Evolutionary conservation across 1,140 invertebrate species (phyloP), one percentile per base, ranked within the genome.

Genomic region (Lepidotrigona ventralis): DNA sequence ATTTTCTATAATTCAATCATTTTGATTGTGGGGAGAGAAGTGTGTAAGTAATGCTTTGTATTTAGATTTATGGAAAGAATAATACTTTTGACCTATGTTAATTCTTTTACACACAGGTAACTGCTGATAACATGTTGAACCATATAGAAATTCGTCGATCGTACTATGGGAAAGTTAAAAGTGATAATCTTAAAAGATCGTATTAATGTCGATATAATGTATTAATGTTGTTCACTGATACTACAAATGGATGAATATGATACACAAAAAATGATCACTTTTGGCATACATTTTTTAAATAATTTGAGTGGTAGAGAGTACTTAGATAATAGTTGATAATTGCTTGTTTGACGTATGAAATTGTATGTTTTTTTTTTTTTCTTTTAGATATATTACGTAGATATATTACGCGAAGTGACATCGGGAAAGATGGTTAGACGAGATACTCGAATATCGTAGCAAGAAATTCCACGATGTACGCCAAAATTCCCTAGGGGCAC

Each of bases 401-500:
- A 66, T 33, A n/a, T n/a, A n/a, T 1, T n/a, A 11, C 2, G 23
- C 2, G 56, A 54, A 23, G 53, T 33, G 21, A 19, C 21, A 51
- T 58, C 15, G 23, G 46, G n/a, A 26, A 58, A 76, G 29, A 56
- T 69, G 15, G 23, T 26, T 68, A 63, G 39, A 70, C 12, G 29
- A 21, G 5, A 39, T 15, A 26, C 46, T 68, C n/a, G 53, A 58
- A 70, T 58, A 29, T 77, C 58, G 29, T 54, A 56, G 51, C 29
- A 71, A 73, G 77, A 86, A 86, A 88, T 83, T 81, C 64, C 54
- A 60, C 68, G 58, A 74, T 75, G 51, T 81, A 76, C 66, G 66
- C 82, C 76, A 79, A 89, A 89, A 88, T 86, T 81, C 87, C 76
- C 79, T 86, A 77, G 85, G 75, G 76, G 77, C 79, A 79, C 88